A percentile compares a stretch with the other conserved stretches of the same genome.
These are phyloP conservation scores for Paracanthobrama guichenoti DNA, from an alignment of 2,113 vertebrate genomes.

Conservation along the genomic window DNA sequence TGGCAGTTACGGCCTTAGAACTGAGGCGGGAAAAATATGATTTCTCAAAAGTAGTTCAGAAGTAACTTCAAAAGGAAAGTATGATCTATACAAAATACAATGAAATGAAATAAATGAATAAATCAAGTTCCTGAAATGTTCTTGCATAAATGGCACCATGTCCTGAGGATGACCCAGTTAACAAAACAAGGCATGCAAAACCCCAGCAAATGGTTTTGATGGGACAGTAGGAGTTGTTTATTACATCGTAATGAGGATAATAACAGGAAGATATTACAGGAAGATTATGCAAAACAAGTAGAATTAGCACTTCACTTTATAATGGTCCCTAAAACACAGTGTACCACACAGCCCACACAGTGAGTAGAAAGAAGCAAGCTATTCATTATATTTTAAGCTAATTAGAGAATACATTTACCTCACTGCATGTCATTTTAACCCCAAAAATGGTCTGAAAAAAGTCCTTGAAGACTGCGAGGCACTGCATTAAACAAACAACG, in stretches of 20 bases:
- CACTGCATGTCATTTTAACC: not conserved
- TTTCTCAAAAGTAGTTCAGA: not conserved
- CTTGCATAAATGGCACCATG: not conserved
- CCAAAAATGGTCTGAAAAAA: not conserved
- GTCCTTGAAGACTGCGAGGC: not conserved
- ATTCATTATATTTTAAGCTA: not conserved
- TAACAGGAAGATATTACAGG: not conserved
- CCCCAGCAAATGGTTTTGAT: slow-evolving; percentile 9
- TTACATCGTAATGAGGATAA: not conserved
- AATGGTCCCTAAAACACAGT: not conserved
- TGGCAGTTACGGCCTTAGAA: no score
- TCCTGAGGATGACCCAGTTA: not conserved
- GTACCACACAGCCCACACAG: slow-evolving; percentile 3
- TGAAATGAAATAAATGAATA: not conserved
- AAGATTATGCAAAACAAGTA: slow-evolving; percentile 8
- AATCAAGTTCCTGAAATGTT: not conserved
- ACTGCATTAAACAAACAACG: not conserved
- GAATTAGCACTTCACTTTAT: slow-evolving; percentile 9
- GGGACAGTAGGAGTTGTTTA: slow-evolving; percentile 9
- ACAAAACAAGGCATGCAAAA: slow-evolving; percentile 12
- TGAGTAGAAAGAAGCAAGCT: not conserved
- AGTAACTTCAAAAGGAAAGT: not conserved
- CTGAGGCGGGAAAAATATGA: not conserved
- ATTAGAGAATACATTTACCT: not conserved
- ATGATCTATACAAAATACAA: not conserved